Evolutionary conservation across 37 sponge, comb jelly and placozoan genomes (phyloP).

Genomic region (Agelas oroides): DNA sequence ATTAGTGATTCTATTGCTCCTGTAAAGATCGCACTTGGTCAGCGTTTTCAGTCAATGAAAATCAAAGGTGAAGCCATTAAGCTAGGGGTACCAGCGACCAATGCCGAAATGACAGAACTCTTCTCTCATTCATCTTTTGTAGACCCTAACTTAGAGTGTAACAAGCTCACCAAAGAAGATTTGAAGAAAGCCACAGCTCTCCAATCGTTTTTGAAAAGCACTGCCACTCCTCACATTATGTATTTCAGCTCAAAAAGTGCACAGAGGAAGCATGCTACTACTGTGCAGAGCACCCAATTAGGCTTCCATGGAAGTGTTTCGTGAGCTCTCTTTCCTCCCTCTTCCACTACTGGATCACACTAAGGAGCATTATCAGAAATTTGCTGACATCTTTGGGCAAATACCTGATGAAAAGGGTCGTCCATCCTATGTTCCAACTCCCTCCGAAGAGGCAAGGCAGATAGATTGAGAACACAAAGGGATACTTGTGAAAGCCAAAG

Average conservation of each 20-base stretch:
- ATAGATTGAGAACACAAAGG: constrained; percentile 7
- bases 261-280: not conserved
- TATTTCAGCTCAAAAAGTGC: constrained; percentile 2
- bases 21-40: constrained; percentile 25
- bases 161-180: not conserved
- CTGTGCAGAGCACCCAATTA: not conserved
- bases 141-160: not conserved
- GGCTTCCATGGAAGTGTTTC: not conserved
- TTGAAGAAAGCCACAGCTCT: not conserved
- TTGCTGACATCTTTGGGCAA: not conserved
- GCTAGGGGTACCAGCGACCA: constrained; percentile 12
- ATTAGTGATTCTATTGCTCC: constrained; percentile 24
- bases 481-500: constrained; percentile 9
- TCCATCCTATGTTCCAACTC: not conserved
- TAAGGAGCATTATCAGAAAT: constrained; percentile 6
- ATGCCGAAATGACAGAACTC: not conserved
- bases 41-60: constrained; percentile 28
- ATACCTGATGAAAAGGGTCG: not conserved
- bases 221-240: constrained; percentile 5
- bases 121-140: not conserved
- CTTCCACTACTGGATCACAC: not conserved
- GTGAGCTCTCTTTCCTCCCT: not conserved
- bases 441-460: not conserved
- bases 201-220: not conserved
- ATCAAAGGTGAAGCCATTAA: constrained; percentile 13